Base-by-base conservation (phyloP, 2,113 vertebrate genomes). In the Spermophilus dauricus region DNA sequence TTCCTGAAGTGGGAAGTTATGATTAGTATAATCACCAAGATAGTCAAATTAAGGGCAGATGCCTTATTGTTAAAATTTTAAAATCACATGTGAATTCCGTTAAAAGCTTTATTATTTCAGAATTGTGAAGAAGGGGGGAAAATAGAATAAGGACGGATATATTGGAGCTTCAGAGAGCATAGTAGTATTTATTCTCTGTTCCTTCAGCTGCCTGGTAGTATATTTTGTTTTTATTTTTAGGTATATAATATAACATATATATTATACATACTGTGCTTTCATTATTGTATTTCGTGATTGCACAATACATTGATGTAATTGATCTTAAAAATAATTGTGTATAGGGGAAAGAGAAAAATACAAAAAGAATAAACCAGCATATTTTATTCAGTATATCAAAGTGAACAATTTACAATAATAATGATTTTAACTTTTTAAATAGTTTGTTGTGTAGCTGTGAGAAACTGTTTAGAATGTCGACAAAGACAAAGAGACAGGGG, bases 391-490 rank as follows among this genome's bases (percentile, higher is more conserved):
- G 5, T 45, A 56, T 6, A 20, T 56, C 67, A 13, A 1, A 80
- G 8, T 45, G 69, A 91, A 48, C 12, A 87, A 4, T 81, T 89
- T 85, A 32, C 94, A 87, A 73, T 96, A 17, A 92, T 86, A 76
- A 13, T 97, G 91, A 96, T 98, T 98, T 95, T 61, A 91, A 58
- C 96, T 96, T 93, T 97, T 97, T 93, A 86, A 78, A 73, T 97
- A 99, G 99, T 99, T 97, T 99, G 99, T 86, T 99, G 99, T 98
- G 99, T 99, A 97, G 99, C 99, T 94, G 99, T 99, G 93, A 99
- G 99, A 97, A 99, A 99, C 98, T 99, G 99, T 98, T 98, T 99
- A 86, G 99, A 99, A 93, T 99, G 99, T 97, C 99, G 99, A 61
- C 99, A 99, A 89, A 99, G 99, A 86, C 99, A 99, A 97, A 99